These are phyloP conservation scores for Astur gentilis DNA, from an alignment of 2,113 vertebrate species.

Conservation along the genomic window DNA sequence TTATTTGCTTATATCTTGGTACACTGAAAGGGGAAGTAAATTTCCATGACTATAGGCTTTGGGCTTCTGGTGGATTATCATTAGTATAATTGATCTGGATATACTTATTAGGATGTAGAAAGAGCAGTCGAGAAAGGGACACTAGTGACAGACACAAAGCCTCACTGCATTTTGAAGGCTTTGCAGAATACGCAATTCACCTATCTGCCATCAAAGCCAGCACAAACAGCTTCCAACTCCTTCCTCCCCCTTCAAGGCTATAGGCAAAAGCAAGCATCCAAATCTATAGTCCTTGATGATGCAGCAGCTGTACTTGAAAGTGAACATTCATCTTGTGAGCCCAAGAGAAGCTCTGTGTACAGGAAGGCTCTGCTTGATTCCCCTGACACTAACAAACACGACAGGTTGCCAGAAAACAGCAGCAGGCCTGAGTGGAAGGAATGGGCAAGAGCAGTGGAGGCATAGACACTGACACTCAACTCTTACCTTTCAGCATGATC, in stretches of 20 bases:
- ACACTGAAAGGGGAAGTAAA: background rate
- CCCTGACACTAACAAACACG: background rate
- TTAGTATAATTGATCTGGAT: background rate
- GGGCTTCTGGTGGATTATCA: background rate
- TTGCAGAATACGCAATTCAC: background rate
- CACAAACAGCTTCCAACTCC: background rate
- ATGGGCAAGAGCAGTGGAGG: background rate
- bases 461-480: fast-evolving
- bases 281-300: background rate
- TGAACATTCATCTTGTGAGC: background rate
- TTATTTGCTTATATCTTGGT: conserved; percentile 46
- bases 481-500: background rate
- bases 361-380: background rate
- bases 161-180: background rate
- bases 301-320: background rate
- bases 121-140: background rate
- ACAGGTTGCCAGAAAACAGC: background rate
- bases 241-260: background rate
- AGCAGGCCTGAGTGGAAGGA: background rate
- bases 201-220: background rate
- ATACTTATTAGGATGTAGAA: background rate
- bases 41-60: background rate
- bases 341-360: background rate
- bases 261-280: background rate
- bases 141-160: background rate